Evolutionary conservation across 2,888 invertebrate genomes (phyloP).

Genomic region (Microdon myrmicae): DNA sequence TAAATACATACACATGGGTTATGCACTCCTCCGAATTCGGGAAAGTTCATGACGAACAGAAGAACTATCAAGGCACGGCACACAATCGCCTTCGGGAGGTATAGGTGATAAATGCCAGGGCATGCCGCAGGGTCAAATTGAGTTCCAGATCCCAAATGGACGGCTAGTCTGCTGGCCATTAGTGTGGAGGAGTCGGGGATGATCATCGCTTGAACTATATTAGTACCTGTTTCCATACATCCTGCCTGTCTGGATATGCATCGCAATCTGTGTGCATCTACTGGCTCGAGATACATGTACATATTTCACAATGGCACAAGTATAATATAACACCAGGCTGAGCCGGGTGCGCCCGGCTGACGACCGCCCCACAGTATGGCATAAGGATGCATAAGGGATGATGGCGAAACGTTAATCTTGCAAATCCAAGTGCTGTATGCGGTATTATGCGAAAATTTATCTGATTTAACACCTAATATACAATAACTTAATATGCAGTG

Average conservation of each 20-base stretch:
- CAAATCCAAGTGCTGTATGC: conserved; percentile 68
- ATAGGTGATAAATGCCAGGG: conserved; percentile 28
- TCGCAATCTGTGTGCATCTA: conserved; percentile 42
- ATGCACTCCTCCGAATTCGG: too few relatives aligned
- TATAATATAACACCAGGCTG: conserved; percentile 40
- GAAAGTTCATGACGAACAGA: too few relatives aligned
- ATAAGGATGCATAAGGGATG: conserved; percentile 45
- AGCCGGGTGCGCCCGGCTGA: conserved; percentile 18
- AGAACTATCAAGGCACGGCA: neutral
- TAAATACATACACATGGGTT: too few relatives aligned
- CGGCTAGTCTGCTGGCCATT: too few relatives aligned
- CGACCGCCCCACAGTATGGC: neutral
- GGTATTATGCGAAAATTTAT: conserved; percentile 69
- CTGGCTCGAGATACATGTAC: conserved; percentile 26
- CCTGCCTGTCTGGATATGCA: conserved; percentile 10
- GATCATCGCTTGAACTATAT: conserved; percentile 48
- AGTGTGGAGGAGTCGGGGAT: too few relatives aligned
- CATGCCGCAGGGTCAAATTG: conserved; percentile 26
- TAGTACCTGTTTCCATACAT: conserved; percentile 28
- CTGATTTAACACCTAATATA: conserved; percentile 69
- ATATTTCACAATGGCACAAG: conserved; percentile 47
- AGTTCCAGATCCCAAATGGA: too few relatives aligned
- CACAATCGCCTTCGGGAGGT: neutral
- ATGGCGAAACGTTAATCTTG: conserved; percentile 64
- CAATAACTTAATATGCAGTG: conserved; percentile 68